phyloP scores from a whole-genome alignment of 2,888 invertebrate genomes.

The Coenonympha arcania region DNA sequence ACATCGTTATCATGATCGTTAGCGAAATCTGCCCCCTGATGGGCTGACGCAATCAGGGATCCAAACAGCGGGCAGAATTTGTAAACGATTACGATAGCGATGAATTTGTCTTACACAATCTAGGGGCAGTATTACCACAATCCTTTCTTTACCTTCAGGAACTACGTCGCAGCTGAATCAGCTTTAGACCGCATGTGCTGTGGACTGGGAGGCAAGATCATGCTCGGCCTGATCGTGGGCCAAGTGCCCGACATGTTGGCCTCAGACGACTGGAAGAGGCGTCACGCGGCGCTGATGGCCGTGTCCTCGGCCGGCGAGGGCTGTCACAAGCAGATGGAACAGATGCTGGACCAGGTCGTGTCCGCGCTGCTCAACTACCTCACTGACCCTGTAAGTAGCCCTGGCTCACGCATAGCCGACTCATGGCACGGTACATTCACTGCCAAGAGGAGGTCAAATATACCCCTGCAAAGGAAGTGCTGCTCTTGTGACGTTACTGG shows the following conservation, averaged over 20 bases:
- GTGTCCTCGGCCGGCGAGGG: slow-evolving; percentile 99
- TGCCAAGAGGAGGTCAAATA: too few species aligned
- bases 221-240: slow-evolving; percentile 90
- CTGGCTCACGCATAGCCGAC: too few species aligned
- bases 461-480: too few species aligned
- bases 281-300: slow-evolving; percentile 99
- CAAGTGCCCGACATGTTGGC: slow-evolving; percentile 90
- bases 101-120: too few species aligned
- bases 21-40: too few species aligned
- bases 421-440: too few species aligned
- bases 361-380: slow-evolving; percentile 90
- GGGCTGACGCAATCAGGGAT: too few species aligned
- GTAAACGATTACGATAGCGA: too few species aligned
- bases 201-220: slow-evolving; percentile 92
- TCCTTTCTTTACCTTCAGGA: slow-evolving; percentile 73
- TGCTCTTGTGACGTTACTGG: too few species aligned
- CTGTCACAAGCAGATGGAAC: slow-evolving; percentile 98
- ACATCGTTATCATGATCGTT: too few species aligned
- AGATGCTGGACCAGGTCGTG: slow-evolving; percentile 93
- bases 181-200: slow-evolving; percentile 98
- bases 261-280: slow-evolving; percentile 86
- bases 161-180: slow-evolving; percentile 96
- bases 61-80: too few species aligned
- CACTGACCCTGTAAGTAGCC: slow-evolving; percentile 82
- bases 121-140: too few species aligned